phyloP scores from a whole-genome alignment of 2,113 vertebrate genomes.

The Laterallus jamaicensis region DNA sequence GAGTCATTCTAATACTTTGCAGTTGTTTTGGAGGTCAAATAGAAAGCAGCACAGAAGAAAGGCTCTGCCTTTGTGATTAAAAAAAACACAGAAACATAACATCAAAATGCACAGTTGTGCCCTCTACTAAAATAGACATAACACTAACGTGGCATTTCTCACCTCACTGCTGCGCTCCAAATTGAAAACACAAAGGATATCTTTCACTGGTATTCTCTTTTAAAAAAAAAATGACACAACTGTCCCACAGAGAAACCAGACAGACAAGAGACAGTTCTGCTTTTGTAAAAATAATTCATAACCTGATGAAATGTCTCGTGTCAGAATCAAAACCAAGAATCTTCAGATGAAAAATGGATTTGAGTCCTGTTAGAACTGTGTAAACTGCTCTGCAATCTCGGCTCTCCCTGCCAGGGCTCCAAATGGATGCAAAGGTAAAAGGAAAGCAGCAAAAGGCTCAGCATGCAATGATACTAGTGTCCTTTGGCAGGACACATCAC shows the following conservation, averaged over 20 bases:
- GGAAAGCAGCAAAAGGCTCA: neutral
- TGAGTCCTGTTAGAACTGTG: neutral
- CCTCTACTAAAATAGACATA: conserved; percentile 4
- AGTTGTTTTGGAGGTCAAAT: conserved; percentile 38
- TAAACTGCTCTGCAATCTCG: neutral
- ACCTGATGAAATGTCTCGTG: conserved; percentile 14
- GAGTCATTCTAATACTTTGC: conserved; percentile 44
- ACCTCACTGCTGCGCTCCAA: neutral
- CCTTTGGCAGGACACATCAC: neutral
- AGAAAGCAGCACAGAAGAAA: neutral
- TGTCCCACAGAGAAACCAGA: conserved; percentile 14
- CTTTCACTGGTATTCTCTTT: neutral
- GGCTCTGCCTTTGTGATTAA: conserved; percentile 2
- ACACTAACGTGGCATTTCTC: conserved; percentile 6
- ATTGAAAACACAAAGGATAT: conserved; percentile 18
- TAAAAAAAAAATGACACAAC: neutral
- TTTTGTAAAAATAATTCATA: conserved; percentile 41
- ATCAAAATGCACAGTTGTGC: conserved; percentile 29
- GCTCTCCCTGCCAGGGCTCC: neutral
- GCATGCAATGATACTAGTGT: neutral
- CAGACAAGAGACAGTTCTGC: neutral
- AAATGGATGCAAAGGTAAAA: neutral
- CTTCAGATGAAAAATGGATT: neutral
- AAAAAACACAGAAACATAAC: conserved; percentile 16
- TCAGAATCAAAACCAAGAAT: conserved; percentile 4